Base-by-base conservation (phyloP, 2,797 vertebrate genomes). In the Kryptopterus vitreolus region DNA sequence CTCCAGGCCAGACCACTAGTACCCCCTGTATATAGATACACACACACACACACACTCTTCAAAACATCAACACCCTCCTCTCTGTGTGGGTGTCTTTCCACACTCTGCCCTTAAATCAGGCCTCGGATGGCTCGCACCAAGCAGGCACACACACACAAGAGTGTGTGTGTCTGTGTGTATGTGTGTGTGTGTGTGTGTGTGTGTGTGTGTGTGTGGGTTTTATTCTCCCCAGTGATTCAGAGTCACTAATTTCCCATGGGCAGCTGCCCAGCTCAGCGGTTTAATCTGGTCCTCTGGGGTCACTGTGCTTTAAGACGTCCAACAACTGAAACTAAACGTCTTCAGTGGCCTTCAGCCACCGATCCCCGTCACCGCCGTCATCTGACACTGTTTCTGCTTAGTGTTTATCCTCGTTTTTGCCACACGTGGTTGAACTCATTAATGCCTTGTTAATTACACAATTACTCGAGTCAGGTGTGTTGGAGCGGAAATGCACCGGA, bases 41-140 rank as follows among this genome's bases (percentile, higher is more conserved):
- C 79, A 69, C 69, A 73, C 80, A 72, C 70, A 72, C 80, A 73
- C 68, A 71, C n/a, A 84, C 79, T 76, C 81, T 62, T 85, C 81
- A 85, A 84, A 85, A 85, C 86, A 84, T 79, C 78, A 85, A 81
- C 85, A 86, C 35, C 72, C 63, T 75, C 65, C 79, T 89, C 84
- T 85, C 65, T 88, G 87, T 71, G 89, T 91, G 90, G 92, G 91
- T 88, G 91, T 93, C 88, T 90, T 78, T 90, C 90, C 89, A 83
- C 90, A 91, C 86, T 63, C 85, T 88, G 53, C 55, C 86, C 87
- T 84, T 92, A 93, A 93, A 92, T 93, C 91, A 92, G 77, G 70
- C 75, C 63, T 80, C 82, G 90, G 91, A 92, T 89, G 91, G 87
- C 87, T 89, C 86, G 85, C 83, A 84, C 86, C 84, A 85, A 87